Evolutionary conservation across 1,140 invertebrate species (phyloP).

Genomic region (Arctopsyche grandis): DNA sequence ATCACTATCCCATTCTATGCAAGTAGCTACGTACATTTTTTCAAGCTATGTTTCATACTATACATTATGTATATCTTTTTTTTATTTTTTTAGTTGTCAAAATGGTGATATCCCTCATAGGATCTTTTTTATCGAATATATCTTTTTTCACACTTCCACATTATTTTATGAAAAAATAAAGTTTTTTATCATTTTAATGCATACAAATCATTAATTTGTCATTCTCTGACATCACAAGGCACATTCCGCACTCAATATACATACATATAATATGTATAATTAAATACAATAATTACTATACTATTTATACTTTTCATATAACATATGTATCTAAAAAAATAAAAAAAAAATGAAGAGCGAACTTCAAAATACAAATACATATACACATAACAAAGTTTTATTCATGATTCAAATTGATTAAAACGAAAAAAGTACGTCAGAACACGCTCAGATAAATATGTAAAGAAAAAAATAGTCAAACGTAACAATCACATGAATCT

Average conservation of each 20-base stretch:
- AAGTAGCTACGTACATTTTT: neutral
- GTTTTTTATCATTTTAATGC: neutral
- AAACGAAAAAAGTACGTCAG: neutral
- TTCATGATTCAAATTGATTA: neutral
- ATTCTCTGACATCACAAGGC: slow-evolving; percentile 61
- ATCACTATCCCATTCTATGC: neutral
- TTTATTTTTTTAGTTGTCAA: neutral
- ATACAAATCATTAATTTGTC: neutral
- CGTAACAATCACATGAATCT: slow-evolving; percentile 17
- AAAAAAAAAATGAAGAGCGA: neutral
- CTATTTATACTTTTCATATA: neutral
- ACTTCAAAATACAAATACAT: neutral
- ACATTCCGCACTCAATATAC: slow-evolving; percentile 63
- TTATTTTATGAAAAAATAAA: slow-evolving; percentile 30
- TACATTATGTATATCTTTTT: slow-evolving; percentile 9
- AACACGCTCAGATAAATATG: slow-evolving; percentile 1
- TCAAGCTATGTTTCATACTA: neutral
- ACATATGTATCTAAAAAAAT: neutral
- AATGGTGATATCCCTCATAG: neutral
- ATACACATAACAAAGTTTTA: neutral
- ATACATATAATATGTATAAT: no score
- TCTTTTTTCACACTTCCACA: neutral
- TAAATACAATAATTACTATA: neutral
- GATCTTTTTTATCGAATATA: neutral
- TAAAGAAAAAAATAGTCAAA: slow-evolving; percentile 30